Percentiles rank a stretch among this genome's conserved stretches.
Evolutionary conservation across 1,140 invertebrate species (phyloP).

Genomic region (Caerostris extrusa): DNA sequence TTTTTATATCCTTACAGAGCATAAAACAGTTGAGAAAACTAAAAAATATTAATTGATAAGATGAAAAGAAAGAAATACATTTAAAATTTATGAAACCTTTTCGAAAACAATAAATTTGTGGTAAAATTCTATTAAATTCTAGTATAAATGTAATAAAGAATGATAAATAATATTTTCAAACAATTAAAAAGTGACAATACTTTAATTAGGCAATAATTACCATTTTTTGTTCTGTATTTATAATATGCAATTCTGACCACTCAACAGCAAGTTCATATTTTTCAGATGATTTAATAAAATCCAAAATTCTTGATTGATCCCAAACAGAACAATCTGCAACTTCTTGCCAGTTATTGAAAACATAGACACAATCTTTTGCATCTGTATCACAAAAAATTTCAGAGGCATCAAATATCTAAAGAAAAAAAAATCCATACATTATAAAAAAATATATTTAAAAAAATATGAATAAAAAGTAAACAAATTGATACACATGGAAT

Average conservation of each 20-base stretch:
- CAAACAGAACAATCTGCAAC: slow-evolving; percentile 67
- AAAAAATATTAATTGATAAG: too few relatives aligned
- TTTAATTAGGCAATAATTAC: not conserved
- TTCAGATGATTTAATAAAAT: slow-evolving; percentile 50
- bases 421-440: not conserved
- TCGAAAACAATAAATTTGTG: too few relatives aligned
- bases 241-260: slow-evolving; percentile 60
- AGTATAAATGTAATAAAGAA: too few relatives aligned
- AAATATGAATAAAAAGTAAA: not conserved
- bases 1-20: not conserved
- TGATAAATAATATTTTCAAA: too few relatives aligned
- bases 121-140: too few relatives aligned
- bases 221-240: slow-evolving; percentile 59
- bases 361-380: slow-evolving; percentile 64
- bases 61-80: too few relatives aligned
- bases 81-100: too few relatives aligned
- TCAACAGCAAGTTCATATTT: slow-evolving; percentile 70
- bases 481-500: too few relatives aligned
- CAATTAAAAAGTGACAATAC: not conserved
- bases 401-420: slow-evolving; percentile 73
- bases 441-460: not conserved
- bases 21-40: too few relatives aligned
- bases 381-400: slow-evolving; percentile 58
- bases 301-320: slow-evolving; percentile 68
- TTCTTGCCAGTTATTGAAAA: slow-evolving; percentile 77